Conservation (phyloP, 1,140 invertebrate species). For the Dendrolimus punctatus region DNA sequence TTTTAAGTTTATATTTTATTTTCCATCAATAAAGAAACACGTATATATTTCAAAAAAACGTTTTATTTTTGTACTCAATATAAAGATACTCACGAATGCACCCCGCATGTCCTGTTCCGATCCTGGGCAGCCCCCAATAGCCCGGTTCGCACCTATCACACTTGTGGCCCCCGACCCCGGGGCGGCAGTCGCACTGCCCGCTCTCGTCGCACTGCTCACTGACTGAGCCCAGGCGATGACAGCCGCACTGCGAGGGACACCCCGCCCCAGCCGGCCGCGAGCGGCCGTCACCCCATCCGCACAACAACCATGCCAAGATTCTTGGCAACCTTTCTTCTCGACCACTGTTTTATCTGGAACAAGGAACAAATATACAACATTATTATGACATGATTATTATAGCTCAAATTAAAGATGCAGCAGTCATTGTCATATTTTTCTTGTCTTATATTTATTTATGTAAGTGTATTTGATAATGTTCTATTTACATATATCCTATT, state of each 20-base stretch:
- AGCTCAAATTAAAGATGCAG: no score
- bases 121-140: slow-evolving; percentile 87
- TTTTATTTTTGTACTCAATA: background rate
- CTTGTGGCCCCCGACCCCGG: slow-evolving; percentile 84
- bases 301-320: slow-evolving; percentile 90
- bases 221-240: slow-evolving; percentile 83
- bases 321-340: slow-evolving; percentile 76
- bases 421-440: no score
- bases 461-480: no score
- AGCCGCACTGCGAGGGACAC: slow-evolving; percentile 81
- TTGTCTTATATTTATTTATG: no score
- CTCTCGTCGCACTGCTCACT: slow-evolving; percentile 81
- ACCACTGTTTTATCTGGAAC: slow-evolving; percentile 52
- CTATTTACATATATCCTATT: no score
- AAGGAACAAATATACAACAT: background rate
- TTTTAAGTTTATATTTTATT: background rate
- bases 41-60: no score
- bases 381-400: no score
- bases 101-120: slow-evolving; percentile 81
- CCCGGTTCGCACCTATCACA: slow-evolving; percentile 88
- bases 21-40: no score
- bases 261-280: slow-evolving; percentile 84
- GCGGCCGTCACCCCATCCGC: slow-evolving; percentile 89
- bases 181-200: slow-evolving; percentile 90
- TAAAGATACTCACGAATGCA: slow-evolving; percentile 81